phyloP scores from a whole-genome alignment of 2,797 vertebrate species.

The Myotis myotis region DNA sequence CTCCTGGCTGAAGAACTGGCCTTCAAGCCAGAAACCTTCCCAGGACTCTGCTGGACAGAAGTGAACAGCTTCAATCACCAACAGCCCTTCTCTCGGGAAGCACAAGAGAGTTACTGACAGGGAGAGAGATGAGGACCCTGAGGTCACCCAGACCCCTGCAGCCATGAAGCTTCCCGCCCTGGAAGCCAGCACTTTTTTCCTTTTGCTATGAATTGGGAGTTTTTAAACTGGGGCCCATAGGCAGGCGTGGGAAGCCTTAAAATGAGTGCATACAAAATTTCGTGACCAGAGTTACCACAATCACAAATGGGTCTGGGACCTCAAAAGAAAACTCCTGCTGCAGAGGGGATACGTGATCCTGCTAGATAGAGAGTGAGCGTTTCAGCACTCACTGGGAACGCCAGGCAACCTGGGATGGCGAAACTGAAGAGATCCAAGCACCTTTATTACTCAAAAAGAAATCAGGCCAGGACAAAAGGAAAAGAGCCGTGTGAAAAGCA shows the following conservation, averaged over 20 bases:
- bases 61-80: neutral
- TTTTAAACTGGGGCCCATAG: neutral
- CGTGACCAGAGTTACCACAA: neutral
- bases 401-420: neutral
- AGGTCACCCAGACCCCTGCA: neutral
- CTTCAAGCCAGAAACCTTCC: neutral
- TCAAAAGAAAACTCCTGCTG: neutral
- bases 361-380: neutral
- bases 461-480: neutral
- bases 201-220: neutral
- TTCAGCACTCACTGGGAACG: neutral
- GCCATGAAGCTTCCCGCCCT: neutral
- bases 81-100: neutral
- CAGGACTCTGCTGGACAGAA: neutral
- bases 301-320: neutral
- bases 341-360: neutral
- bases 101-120: neutral
- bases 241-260: neutral
- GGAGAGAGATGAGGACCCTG: neutral
- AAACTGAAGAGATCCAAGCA: neutral
- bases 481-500: neutral
- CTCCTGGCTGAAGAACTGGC: neutral
- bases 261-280: neutral
- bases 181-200: neutral
- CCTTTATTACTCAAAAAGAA: slow-evolving; percentile 14